A percentile compares a stretch with the other conserved stretches of the same genome.
phyloP scores from a whole-genome alignment of 2,113 vertebrate species.

The Silurus meridionalis region DNA sequence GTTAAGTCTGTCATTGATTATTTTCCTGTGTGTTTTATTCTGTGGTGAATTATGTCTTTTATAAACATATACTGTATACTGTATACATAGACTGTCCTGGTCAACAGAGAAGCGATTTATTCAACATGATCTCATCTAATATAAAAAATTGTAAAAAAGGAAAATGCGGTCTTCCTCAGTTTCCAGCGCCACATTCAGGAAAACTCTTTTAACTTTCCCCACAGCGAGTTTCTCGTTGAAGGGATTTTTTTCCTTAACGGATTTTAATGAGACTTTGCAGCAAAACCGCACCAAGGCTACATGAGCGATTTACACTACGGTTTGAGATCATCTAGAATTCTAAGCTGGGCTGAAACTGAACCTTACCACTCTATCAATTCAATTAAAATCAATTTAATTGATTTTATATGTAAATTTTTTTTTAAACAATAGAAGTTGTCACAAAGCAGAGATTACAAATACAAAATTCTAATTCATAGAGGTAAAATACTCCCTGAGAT shows the following conservation, averaged over 20 bases:
- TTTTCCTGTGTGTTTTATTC: background rate
- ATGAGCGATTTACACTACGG: background rate
- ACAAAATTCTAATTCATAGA: too few relatives aligned
- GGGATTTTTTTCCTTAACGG: background rate
- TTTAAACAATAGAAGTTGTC: too few relatives aligned
- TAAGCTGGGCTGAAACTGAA: background rate
- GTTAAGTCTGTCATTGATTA: background rate
- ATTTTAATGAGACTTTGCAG: conserved; percentile 12
- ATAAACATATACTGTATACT: conserved; percentile 3
- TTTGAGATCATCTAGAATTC: background rate
- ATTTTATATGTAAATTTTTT: too few relatives aligned
- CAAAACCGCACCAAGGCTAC: background rate
- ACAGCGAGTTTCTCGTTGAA: conserved; percentile 17
- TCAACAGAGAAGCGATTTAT: conserved; percentile 11
- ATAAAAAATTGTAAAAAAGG: conserved; percentile 48
- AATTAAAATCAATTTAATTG: too few relatives aligned
- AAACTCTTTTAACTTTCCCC: conserved; percentile 55
- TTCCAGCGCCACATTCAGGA: conserved; percentile 68
- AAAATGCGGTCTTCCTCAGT: conserved; percentile 68
- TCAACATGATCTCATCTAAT: conserved; percentile 59
- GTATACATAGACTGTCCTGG: conserved; percentile 26
- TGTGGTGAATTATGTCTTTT: background rate
- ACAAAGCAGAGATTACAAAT: too few relatives aligned
- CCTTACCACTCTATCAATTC: background rate
- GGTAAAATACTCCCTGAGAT: too few relatives aligned